phyloP scores from a whole-genome alignment of 2,113 vertebrate genomes.

The Takifugu bimaculatus region DNA sequence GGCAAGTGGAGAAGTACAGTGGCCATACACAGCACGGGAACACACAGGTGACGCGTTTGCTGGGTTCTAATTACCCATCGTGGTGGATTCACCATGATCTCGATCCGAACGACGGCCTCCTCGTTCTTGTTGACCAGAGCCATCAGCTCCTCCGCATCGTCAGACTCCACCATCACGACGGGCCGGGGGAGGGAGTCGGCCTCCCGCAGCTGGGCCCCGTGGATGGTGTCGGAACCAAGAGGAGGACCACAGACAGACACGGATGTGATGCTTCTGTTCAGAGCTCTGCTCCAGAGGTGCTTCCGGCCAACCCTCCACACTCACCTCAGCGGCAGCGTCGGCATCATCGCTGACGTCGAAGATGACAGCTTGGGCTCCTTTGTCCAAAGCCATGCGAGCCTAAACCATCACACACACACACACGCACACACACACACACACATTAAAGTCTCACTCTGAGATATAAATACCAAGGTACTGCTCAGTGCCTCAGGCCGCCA shows the following conservation, averaged over 20 bases:
- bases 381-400: slow-evolving; percentile 89
- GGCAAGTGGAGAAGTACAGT: not conserved
- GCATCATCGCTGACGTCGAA: slow-evolving; percentile 92
- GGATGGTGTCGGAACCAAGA: too few species aligned
- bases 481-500: not conserved
- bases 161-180: too few species aligned
- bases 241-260: too few species aligned
- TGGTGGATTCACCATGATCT: slow-evolving; percentile 78
- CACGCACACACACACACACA: not conserved
- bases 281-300: too few species aligned
- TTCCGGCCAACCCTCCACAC: too few species aligned
- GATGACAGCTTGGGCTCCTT: slow-evolving; percentile 91
- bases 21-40: too few species aligned
- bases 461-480: too few species aligned
- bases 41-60: too few species aligned
- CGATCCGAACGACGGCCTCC: slow-evolving; percentile 89
- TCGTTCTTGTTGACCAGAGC: slow-evolving; percentile 93
- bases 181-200: too few species aligned
- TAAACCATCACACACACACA: slow-evolving; percentile 53
- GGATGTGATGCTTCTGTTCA: too few species aligned
- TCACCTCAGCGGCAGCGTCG: slow-evolving; percentile 84
- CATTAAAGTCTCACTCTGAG: not conserved
- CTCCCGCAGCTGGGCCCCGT: too few species aligned
- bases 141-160: slow-evolving; percentile 74
- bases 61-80: slow-evolving; percentile 78